A percentile compares a stretch with the other conserved stretches of the same genome.
Evolutionary conservation across 2,888 invertebrate genomes (phyloP).

Genomic region (Tipula helvola): DNA sequence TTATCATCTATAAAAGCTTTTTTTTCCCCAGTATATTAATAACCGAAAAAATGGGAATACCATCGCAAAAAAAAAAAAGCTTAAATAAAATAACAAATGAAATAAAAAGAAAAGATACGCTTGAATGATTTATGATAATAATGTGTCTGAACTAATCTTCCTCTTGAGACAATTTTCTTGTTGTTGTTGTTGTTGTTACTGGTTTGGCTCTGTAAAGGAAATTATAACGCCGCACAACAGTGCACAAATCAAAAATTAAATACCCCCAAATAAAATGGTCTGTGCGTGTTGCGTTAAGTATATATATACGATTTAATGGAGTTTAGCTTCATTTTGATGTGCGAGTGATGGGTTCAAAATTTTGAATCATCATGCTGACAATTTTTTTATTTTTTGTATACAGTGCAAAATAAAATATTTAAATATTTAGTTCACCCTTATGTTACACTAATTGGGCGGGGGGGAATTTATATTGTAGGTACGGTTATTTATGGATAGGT

Average conservation of each 20-base stretch:
- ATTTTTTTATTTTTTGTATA: background rate
- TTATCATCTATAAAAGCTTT: background rate
- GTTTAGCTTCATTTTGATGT: background rate
- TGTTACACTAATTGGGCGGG: background rate
- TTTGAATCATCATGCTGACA: background rate
- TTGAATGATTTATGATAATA: constrained; percentile 8
- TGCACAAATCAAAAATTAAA: constrained; percentile 4
- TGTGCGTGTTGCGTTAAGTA: background rate
- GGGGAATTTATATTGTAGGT: background rate
- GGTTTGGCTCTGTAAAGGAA: background rate
- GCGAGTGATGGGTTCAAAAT: background rate
- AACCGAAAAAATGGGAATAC: background rate
- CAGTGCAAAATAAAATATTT: background rate
- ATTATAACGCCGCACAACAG: background rate
- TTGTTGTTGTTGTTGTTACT: background rate
- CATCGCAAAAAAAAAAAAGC: background rate
- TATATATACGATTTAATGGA: background rate
- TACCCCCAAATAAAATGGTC: background rate
- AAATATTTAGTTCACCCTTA: background rate
- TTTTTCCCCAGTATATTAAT: background rate
- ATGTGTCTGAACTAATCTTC: constrained; percentile 6
- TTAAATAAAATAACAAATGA: background rate
- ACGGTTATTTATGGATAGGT: background rate
- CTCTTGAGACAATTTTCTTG: background rate
- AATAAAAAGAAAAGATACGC: background rate